Evolutionary conservation across 2,888 invertebrate genomes (phyloP).

Genomic region (Eupithecia pulchellata): DNA sequence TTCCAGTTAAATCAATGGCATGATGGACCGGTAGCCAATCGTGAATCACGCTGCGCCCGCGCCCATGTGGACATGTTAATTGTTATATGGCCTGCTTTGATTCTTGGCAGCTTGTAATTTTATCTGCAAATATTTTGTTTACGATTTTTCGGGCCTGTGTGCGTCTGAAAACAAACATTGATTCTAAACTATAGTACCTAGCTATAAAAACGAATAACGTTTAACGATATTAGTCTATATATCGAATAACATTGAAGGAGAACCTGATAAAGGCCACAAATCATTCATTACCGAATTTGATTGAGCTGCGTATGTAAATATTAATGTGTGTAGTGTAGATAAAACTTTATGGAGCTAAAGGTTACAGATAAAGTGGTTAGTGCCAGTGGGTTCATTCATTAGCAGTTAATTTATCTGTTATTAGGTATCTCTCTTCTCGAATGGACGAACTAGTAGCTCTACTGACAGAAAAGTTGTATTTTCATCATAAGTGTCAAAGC

Average conservation of each 20-base stretch:
- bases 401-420: slow-evolving; percentile 42
- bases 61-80: slow-evolving; percentile 68
- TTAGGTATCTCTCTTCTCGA: neutral
- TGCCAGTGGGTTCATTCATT: slow-evolving; percentile 58
- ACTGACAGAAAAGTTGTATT: neutral
- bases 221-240: neutral
- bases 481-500: neutral
- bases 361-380: slow-evolving; percentile 57
- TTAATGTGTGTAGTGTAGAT: slow-evolving; percentile 65
- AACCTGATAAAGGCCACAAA: slow-evolving; percentile 35
- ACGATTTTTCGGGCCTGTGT: neutral
- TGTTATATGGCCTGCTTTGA: slow-evolving; percentile 56
- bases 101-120: slow-evolving; percentile 34
- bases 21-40: slow-evolving; percentile 46
- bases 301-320: slow-evolving; percentile 58
- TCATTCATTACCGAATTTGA: slow-evolving; percentile 46
- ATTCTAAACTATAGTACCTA: neutral
- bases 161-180: neutral
- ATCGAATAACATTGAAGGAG: slow-evolving; percentile 3
- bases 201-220: neutral
- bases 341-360: slow-evolving; percentile 63
- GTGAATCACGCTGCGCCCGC: slow-evolving; percentile 66
- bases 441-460: neutral
- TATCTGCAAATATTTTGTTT: slow-evolving; percentile 21
- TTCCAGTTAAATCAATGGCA: slow-evolving; percentile 46